Evolutionary conservation across 30 jellyfish, hydroid and myxozoan genomes (phyloP).

Genomic region (Sanderia malayensis): DNA sequence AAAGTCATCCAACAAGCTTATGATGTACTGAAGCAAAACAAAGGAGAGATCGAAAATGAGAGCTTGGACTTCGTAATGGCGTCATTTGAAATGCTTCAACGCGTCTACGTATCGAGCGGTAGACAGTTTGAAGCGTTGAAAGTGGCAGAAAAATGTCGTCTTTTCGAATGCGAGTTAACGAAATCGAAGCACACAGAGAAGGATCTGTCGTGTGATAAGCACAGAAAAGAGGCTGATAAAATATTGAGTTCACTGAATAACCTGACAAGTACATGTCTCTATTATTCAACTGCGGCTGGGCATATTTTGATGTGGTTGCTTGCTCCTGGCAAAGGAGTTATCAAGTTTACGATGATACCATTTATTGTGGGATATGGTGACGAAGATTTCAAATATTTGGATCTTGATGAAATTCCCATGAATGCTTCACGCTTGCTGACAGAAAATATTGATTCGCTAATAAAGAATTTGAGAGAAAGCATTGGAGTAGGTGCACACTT

Average conservation of each 20-base stretch:
- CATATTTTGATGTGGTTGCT: slow-evolving; percentile 83
- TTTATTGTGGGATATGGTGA: slow-evolving; percentile 74
- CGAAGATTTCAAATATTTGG: slow-evolving; percentile 52
- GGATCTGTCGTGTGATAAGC: not conserved
- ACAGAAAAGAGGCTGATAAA: slow-evolving; percentile 16
- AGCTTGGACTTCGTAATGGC: slow-evolving; percentile 59
- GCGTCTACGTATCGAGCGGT: slow-evolving; percentile 36
- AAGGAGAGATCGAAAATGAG: not conserved
- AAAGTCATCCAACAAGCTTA: slow-evolving; percentile 10
- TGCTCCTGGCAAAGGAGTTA: slow-evolving; percentile 78
- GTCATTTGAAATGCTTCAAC: slow-evolving; percentile 80
- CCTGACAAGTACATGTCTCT: slow-evolving; percentile 43
- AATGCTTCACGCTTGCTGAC: slow-evolving; percentile 33
- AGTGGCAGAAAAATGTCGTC: slow-evolving; percentile 77
- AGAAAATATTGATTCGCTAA: slow-evolving; percentile 43
- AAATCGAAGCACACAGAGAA: slow-evolving; percentile 5
- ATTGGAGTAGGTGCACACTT: slow-evolving; percentile 72
- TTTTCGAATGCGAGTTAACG: slow-evolving; percentile 32
- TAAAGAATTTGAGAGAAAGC: slow-evolving; percentile 72
- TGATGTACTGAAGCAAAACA: not conserved
- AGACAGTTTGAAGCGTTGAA: slow-evolving; percentile 62
- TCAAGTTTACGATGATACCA: slow-evolving; percentile 71
- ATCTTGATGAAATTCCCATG: slow-evolving; percentile 71
- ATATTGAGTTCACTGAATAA: slow-evolving; percentile 48
- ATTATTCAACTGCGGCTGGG: slow-evolving; percentile 81